Conservation (phyloP, 2,797 vertebrate species). For the Fringilla coelebs region DNA sequence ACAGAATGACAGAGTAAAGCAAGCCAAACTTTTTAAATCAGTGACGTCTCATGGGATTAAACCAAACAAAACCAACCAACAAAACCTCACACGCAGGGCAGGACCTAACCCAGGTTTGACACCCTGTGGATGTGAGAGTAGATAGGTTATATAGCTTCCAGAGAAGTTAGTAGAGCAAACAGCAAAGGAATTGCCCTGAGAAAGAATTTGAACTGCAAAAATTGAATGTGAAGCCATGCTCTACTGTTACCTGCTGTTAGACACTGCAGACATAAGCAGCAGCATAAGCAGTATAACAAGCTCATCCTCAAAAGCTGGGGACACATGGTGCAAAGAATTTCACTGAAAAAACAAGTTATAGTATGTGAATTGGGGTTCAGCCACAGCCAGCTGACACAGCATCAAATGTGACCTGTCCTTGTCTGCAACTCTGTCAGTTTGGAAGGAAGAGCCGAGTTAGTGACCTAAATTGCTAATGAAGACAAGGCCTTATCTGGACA, state of each 20-base stretch:
- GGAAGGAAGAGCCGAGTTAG: constrained; percentile 2
- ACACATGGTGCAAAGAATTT: not conserved
- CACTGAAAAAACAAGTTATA: not conserved
- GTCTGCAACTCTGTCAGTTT: not conserved
- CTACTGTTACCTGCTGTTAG: not conserved
- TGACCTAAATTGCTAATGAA: constrained; percentile 45
- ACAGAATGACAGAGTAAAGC: not conserved
- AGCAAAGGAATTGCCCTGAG: not conserved
- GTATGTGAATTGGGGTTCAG: not conserved
- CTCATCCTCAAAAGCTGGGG: not conserved
- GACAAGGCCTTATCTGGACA: constrained; percentile 54
- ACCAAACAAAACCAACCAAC: not conserved
- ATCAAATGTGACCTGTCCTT: not conserved
- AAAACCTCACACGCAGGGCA: rapidly evolving
- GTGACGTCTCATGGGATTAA: rapidly evolving
- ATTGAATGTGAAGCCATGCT: not conserved
- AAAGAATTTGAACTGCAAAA: not conserved
- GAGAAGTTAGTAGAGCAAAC: not conserved
- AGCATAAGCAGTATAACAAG: not conserved
- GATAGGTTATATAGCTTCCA: not conserved
- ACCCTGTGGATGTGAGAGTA: not conserved
- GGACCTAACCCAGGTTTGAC: not conserved
- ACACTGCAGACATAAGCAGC: not conserved
- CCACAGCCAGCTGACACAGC: not conserved
- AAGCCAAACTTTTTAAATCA: not conserved